Percentiles rank a stretch among this genome's conserved stretches.
These are phyloP conservation scores for Hiodon tergisus DNA, from an alignment of 2,113 vertebrate species.

Conservation along the genomic window DNA sequence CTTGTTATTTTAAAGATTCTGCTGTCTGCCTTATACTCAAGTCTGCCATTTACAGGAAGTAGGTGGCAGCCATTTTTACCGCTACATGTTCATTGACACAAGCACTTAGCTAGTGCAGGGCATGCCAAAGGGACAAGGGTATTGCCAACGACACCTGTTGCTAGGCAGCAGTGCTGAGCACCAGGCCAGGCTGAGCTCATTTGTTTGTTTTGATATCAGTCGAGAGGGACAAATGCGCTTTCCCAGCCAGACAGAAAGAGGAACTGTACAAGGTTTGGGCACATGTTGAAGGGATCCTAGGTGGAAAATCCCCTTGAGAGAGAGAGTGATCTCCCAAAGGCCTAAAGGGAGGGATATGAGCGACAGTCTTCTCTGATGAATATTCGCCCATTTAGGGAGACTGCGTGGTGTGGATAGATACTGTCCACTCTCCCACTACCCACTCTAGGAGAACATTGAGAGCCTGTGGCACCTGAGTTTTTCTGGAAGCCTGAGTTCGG, in stretches of 20 bases:
- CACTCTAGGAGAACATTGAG: too few relatives aligned
- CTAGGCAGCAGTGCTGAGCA: slow-evolving; percentile 19
- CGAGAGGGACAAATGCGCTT: slow-evolving; percentile 24
- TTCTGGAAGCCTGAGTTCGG: slow-evolving; percentile 6
- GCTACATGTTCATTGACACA: not conserved
- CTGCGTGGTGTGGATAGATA: not conserved
- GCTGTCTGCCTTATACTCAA: not conserved
- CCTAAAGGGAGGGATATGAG: not conserved
- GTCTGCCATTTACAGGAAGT: not conserved
- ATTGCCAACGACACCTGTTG: slow-evolving; percentile 31
- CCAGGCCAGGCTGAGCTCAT: slow-evolving; percentile 25
- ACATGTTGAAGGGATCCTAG: slow-evolving; percentile 29
- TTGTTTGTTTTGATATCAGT: slow-evolving; percentile 38
- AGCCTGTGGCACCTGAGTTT: not conserved
- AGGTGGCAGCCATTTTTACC: not conserved
- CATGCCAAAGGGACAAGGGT: slow-evolving; percentile 8
- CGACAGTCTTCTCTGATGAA: not conserved
- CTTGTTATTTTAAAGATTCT: slow-evolving; percentile 5
- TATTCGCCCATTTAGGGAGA: not conserved
- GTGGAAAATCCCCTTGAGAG: not conserved
- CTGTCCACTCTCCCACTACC: too few relatives aligned
- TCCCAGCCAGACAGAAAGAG: not conserved
- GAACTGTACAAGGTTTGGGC: not conserved
- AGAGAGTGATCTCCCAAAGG: not conserved
- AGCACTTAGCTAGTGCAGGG: not conserved